These are phyloP conservation scores for Ptiloglossa arizonensis DNA, from an alignment of 1,140 invertebrate genomes.

Conservation along the genomic window DNA sequence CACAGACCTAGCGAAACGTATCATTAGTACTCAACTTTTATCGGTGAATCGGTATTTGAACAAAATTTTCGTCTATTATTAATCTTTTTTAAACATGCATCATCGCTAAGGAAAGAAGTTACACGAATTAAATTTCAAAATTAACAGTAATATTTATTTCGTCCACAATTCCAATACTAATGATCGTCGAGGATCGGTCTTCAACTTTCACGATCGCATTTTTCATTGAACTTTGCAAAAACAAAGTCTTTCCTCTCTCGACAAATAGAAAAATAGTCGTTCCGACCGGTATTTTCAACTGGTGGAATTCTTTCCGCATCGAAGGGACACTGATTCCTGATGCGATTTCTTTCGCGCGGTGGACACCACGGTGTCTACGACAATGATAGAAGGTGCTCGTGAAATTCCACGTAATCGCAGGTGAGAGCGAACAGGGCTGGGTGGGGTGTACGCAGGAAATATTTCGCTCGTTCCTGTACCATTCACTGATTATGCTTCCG, in stretches of 20 bases:
- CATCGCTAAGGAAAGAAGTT: too few relatives aligned
- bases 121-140: too few relatives aligned
- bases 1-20: background rate
- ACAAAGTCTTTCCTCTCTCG: too few relatives aligned
- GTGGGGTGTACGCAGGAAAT: slow-evolving; percentile 45
- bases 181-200: background rate
- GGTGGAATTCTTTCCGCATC: too few relatives aligned
- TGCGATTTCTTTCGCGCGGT: background rate
- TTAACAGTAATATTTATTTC: too few relatives aligned
- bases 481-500: slow-evolving; percentile 67
- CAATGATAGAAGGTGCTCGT: slow-evolving; percentile 24
- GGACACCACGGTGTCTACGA: background rate
- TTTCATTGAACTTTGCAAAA: too few relatives aligned
- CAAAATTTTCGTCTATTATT: too few relatives aligned
- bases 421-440: slow-evolving; percentile 56
- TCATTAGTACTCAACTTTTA: background rate
- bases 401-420: slow-evolving; percentile 37
- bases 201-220: background rate
- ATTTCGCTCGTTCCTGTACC: slow-evolving; percentile 46
- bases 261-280: too few relatives aligned
- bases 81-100: too few relatives aligned
- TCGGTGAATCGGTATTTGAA: too few relatives aligned
- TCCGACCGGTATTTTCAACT: too few relatives aligned
- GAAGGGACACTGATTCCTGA: background rate
- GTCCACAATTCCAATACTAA: too few relatives aligned